Evolutionary conservation across 2,113 vertebrate genomes (phyloP).

Genomic region (Pollachius pollachius): DNA sequence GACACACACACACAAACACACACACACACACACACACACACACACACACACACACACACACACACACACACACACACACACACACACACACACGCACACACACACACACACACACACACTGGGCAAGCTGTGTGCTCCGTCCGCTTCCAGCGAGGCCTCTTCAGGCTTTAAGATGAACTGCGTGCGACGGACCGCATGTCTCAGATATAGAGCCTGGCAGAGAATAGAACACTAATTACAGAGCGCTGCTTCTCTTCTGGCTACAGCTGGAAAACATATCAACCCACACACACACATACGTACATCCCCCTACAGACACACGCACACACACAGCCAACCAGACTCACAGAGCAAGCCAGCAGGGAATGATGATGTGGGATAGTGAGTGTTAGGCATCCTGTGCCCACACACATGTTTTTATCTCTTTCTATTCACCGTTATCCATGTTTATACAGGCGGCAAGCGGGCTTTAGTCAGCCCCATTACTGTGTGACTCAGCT

Average conservation of each 20-base stretch:
- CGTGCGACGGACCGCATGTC: conserved; percentile 51
- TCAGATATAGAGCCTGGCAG: conserved; percentile 68
- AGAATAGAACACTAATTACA: conserved; percentile 63
- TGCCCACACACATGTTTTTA: no score
- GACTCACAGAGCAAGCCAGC: conserved; percentile 1
- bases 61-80: conserved; percentile 1
- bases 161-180: conserved; percentile 34
- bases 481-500: not conserved
- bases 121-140: conserved; percentile 3
- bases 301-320: not conserved
- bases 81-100: not conserved
- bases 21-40: conserved; percentile 7
- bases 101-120: conserved; percentile 7
- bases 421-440: no score
- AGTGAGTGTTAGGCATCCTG: no score
- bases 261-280: conserved; percentile 35
- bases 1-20: conserved; percentile 1
- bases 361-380: no score
- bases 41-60: conserved; percentile 1
- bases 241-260: conserved; percentile 28
- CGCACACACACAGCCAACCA: conserved; percentile 3
- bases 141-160: conserved; percentile 16
- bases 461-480: no score
- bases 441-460: no score
- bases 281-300: conserved; percentile 1